Evolutionary conservation across 2,113 vertebrate genomes (phyloP), one percentile per base, ranked within the genome.

Genomic region (Hymenochirus boettgeri): DNA sequence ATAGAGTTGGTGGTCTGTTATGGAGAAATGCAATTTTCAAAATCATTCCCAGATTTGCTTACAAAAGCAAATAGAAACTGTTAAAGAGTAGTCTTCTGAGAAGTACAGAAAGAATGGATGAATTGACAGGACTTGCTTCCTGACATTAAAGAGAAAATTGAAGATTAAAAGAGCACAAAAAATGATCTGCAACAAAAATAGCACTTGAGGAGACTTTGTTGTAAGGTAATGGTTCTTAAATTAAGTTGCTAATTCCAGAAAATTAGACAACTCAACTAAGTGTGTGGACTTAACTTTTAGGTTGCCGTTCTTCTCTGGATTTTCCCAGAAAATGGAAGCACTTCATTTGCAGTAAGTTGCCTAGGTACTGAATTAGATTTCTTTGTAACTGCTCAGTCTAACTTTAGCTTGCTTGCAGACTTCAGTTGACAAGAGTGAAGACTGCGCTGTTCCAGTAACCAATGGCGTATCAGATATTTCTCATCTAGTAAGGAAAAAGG

Each of bases 401-500:
- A 50, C 61, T 1, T 22, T 37, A 19, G 19, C 17, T 78, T 22
- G 59, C 53, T 73, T 71, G 57, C 54, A 98, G 96, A 85, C 90
- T 61, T 54, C 86, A 13, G 81, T 82, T 56, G 82, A 85, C 33
- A 91, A 86, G 18, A 77, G 61, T 19, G 11, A 77, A 60, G 93
- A 88, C 69, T 77, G 87, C 24, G 77, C 86, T 1, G 76, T 86
- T 7, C 84, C 84, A 0, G 85, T 87, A 39, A 84, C 89, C 31
- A 91, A 91, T 73, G 86, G 86, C 3, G 88, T 88, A 26, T 93
- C 93, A 1, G 91, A 98, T 77, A 99, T 99, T 72, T 97, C 96
- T 13, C 96, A 98, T 73, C 87, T 99, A 1, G 92, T 99, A 77
- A 90, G 95, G 75, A 99, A 98, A 83, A 99, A 98, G 92, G 96